These are phyloP conservation scores for Gasteruption jaculator DNA, from an alignment of 2,888 invertebrate genomes.

Conservation along the genomic window DNA sequence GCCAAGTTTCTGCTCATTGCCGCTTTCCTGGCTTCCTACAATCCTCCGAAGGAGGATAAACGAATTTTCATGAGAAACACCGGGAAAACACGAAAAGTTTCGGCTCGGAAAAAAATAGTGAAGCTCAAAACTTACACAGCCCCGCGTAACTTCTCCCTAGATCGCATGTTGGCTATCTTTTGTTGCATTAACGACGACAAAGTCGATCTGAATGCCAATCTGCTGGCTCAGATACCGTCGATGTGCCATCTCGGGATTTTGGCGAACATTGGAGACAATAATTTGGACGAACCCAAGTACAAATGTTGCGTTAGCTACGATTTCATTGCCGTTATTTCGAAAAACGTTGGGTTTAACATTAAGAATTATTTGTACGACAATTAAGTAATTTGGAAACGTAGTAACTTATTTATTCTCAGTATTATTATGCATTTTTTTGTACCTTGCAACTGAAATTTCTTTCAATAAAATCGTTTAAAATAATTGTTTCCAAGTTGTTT, in stretches of 20 bases:
- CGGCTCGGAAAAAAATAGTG: constrained; percentile 48
- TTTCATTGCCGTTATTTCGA: constrained; percentile 73
- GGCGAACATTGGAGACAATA: constrained; percentile 65
- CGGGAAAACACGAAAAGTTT: constrained; percentile 59
- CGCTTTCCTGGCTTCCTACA: constrained; percentile 89
- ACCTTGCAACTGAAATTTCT: no score
- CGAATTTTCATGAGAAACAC: constrained; percentile 79
- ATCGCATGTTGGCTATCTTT: constrained; percentile 82
- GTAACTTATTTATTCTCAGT: constrained; percentile 16
- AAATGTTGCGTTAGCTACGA: constrained; percentile 83
- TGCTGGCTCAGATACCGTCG: constrained; percentile 84
- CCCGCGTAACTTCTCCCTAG: constrained; percentile 78
- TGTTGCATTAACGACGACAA: constrained; percentile 83
- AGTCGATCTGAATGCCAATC: constrained; percentile 78
- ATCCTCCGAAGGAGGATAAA: constrained; percentile 84
- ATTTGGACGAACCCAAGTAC: constrained; percentile 76
- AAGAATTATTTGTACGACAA: constrained; percentile 70
- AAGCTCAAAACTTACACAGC: constrained; percentile 58
- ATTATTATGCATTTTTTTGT: constrained; percentile 12
- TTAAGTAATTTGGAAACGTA: constrained; percentile 6
- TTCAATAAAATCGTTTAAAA: constrained; percentile 4
- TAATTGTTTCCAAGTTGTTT: no score
- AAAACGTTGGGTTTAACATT: constrained; percentile 71
- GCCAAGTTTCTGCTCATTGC: constrained; percentile 87
- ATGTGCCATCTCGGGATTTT: constrained; percentile 80